Evolutionary conservation across 92 coral and sea anemone genomes (phyloP).

Genomic region (Blastomussa wellsi): DNA sequence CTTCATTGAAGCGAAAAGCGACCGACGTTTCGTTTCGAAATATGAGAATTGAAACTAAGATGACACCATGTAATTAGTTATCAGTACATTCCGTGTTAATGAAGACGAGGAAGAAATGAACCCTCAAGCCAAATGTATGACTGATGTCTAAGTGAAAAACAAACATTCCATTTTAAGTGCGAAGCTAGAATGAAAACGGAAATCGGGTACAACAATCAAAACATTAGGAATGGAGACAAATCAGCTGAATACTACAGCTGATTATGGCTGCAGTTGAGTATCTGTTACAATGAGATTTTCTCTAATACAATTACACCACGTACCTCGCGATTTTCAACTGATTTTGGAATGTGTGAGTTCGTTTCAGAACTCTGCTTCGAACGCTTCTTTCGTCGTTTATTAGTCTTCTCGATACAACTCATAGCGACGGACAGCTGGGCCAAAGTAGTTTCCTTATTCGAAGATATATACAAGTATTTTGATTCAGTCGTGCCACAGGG

Average conservation of each 20-base stretch:
- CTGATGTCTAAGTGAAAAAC: slow-evolving; percentile 19
- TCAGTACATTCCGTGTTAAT: neutral
- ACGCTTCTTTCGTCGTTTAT: slow-evolving; percentile 46
- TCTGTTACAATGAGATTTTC: neutral
- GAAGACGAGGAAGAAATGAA: neutral
- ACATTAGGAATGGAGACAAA: neutral
- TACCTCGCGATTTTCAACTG: slow-evolving; percentile 33
- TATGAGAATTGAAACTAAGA: neutral
- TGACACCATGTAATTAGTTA: neutral
- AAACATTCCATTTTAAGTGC: slow-evolving; percentile 35
- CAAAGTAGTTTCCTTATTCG: slow-evolving; percentile 1
- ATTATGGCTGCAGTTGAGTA: neutral
- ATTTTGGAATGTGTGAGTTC: slow-evolving; percentile 30
- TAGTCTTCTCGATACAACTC: slow-evolving; percentile 52
- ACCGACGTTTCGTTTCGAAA: slow-evolving; percentile 5
- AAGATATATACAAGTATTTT: neutral
- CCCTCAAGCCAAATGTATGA: neutral
- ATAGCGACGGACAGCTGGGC: slow-evolving; percentile 39
- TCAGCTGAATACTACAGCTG: slow-evolving; percentile 31
- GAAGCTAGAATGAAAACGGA: slow-evolving; percentile 16
- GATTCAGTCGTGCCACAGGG: slow-evolving; percentile 28
- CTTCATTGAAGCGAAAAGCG: neutral
- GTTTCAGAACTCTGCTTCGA: slow-evolving; percentile 38
- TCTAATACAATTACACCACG: neutral
- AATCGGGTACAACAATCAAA: slow-evolving; percentile 5